Evolutionary conservation across 2,888 invertebrate genomes (phyloP), one percentile per base, ranked within the genome.

Genomic region (Carcina quercana): DNA sequence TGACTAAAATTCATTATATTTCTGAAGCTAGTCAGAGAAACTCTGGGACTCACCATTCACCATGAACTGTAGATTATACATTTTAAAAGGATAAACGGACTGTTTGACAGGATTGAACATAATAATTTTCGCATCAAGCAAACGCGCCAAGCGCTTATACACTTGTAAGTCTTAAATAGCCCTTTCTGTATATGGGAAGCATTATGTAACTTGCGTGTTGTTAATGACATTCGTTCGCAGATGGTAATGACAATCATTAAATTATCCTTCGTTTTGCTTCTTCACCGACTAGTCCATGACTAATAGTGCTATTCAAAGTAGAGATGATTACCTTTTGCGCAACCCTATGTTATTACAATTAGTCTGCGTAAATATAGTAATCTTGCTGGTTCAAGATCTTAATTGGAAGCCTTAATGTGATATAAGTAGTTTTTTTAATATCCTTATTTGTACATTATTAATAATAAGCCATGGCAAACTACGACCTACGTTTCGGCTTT

Each of bases 121-220:
- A 37, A 35, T 28, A 47, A 52, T 54, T 52, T 52, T 44, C 43
- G 43, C 50, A 44, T 48, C 45, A 49, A 41, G 43, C 35, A n/a
- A n/a, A n/a, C 20, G 20, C 25, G 6, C 25, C 38, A 29, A 27
- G 12, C 13, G 33, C 32, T 25, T 35, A 35, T 15, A 21, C 32
- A 33, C 26, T 38, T 25, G n/a, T n/a, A 36, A 38, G 32, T 39
- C 42, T 47, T 50, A 42, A 39, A 44, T 48, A 40, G n/a, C n/a
- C 50, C 39, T 46, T 43, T 45, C 44, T 39, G 40, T 46, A 37
- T 50, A 55, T 53, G 52, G 48, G 54, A 53, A 56, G 44, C 30
- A 28, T 53, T 52, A 53, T 44, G 38, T 50, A 50, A 57, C 45
- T 42, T 11, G 37, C 42, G 31, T 31, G 25, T 10, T 11, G 25